Conservation (phyloP, 2,113 vertebrate species). For the Illadopsis cleaveri region DNA sequence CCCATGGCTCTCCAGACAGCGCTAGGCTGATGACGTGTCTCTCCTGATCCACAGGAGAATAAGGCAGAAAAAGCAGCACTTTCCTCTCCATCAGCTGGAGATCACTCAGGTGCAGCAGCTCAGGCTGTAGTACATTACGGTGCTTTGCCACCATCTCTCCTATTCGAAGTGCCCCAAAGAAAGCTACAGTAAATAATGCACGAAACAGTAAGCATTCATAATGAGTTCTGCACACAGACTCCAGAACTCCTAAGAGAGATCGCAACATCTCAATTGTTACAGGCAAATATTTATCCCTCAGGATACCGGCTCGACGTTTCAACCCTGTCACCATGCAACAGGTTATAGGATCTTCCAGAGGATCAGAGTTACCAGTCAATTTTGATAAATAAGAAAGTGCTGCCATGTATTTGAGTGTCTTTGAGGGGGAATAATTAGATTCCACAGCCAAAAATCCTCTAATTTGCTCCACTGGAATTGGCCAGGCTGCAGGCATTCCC, state of each 20-base stretch:
- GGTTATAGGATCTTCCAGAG: slow-evolving; percentile 16
- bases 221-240: neutral
- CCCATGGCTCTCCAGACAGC: neutral
- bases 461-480: slow-evolving; percentile 42
- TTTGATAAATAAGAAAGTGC: slow-evolving; percentile 35
- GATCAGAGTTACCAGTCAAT: neutral
- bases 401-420: neutral
- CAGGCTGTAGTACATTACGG: neutral
- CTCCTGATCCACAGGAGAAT: neutral
- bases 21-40: neutral
- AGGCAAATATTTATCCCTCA: slow-evolving; percentile 4
- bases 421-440: neutral
- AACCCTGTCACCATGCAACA: neutral
- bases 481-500: slow-evolving; percentile 36
- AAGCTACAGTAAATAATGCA: slow-evolving; percentile 28
- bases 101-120: slow-evolving; percentile 25
- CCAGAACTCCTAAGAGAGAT: slow-evolving; percentile 28
- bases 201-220: slow-evolving; percentile 38
- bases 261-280: slow-evolving; percentile 20
- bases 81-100: neutral
- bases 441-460: slow-evolving; percentile 36
- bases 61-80: neutral
- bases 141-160: slow-evolving; percentile 28
- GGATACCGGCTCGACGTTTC: neutral
- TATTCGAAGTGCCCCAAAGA: slow-evolving; percentile 34